Evolutionary conservation across 2,888 invertebrate genomes (phyloP).

Genomic region (Dromius quadrimaculatus): DNA sequence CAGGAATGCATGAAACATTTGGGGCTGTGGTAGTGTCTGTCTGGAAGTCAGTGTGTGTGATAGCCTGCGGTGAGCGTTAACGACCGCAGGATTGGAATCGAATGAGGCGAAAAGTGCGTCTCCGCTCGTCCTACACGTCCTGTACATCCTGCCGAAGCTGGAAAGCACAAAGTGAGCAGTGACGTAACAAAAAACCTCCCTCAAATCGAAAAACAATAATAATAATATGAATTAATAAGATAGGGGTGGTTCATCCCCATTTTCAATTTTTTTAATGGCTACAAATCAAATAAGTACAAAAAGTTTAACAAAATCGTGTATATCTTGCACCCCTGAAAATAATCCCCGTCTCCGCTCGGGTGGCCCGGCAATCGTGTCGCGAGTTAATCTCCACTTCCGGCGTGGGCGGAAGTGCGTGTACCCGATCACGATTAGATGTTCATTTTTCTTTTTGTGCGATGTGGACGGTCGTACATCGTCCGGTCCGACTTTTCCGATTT

Average conservation of each 20-base stretch:
- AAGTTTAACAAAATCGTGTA: neutral
- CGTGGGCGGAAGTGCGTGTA: constrained; percentile 47
- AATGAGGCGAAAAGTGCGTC: constrained; percentile 41
- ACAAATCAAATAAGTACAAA: no score
- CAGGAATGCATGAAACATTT: no score
- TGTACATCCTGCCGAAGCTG: constrained; percentile 2
- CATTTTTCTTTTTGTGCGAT: constrained; percentile 48
- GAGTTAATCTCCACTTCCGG: constrained; percentile 38
- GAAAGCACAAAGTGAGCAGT: no score
- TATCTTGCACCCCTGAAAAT: neutral
- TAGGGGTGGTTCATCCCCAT: no score
- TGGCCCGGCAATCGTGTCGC: neutral
- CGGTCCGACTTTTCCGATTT: constrained; percentile 42
- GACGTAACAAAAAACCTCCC: no score
- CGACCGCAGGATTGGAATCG: constrained; percentile 48
- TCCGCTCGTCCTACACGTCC: neutral
- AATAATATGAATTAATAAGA: no score
- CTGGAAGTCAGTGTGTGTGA: no score
- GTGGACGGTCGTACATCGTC: constrained; percentile 20
- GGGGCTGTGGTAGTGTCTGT: no score
- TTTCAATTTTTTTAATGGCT: no score
- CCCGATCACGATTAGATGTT: constrained; percentile 51
- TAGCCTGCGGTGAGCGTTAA: constrained; percentile 16
- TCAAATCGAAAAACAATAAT: no score
- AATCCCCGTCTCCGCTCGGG: neutral